Evolutionary conservation across 2,888 invertebrate genomes (phyloP).

Genomic region (Bruchidius siliquastri): DNA sequence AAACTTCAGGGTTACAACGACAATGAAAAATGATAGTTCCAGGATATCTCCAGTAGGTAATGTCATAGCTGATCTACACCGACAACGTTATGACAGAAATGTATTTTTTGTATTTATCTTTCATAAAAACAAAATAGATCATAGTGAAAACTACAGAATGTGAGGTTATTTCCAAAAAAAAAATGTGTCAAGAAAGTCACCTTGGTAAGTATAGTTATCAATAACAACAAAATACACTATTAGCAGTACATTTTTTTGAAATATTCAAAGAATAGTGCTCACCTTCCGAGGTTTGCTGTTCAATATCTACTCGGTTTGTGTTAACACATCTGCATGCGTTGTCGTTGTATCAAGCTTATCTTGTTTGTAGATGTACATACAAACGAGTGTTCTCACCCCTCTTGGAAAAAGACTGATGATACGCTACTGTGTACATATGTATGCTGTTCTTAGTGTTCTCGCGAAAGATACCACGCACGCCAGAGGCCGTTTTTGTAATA

Average conservation of each 20-base stretch:
- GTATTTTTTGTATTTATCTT: background rate
- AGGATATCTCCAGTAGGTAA: background rate
- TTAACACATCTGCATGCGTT: background rate
- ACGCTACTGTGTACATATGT: background rate
- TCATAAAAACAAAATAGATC: too few species aligned
- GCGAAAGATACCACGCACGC: background rate
- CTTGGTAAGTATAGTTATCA: too few species aligned
- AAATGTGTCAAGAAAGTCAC: too few species aligned
- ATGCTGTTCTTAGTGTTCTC: background rate
- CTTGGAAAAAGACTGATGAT: conserved; percentile 30
- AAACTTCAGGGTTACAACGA: background rate
- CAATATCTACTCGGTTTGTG: background rate
- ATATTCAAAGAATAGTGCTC: too few species aligned
- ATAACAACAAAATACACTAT: too few species aligned
- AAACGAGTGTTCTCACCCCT: conserved; percentile 5
- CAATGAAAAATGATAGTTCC: background rate
- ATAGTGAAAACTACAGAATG: too few species aligned
- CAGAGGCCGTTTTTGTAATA: background rate
- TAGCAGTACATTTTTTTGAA: too few species aligned
- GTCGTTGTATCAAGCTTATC: background rate
- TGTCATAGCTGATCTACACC: background rate
- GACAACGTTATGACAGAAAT: background rate
- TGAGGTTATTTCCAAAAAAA: too few species aligned
- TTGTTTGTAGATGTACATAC: background rate
- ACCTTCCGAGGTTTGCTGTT: too few species aligned